Base-by-base conservation (phyloP, 2,888 invertebrate genomes). In the Amblyteles armatorius region DNA sequence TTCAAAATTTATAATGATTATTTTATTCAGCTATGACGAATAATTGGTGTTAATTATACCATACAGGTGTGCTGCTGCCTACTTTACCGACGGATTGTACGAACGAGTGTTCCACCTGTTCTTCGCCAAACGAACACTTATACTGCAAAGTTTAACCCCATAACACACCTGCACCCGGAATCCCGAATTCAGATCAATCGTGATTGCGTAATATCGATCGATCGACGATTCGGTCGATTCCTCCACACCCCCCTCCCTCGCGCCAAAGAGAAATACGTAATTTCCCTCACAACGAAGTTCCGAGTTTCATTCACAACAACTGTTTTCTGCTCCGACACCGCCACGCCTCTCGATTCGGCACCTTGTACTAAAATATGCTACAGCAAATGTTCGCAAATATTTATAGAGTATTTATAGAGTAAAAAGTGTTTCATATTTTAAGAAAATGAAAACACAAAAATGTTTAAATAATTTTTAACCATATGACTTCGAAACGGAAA, bases 271-370 rank as follows among this genome's bases (percentile, higher is more conserved):
- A 33, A 33, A 33, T 33, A 33, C 33, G 33, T 19, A 26, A 57
- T 57, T 57, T 13, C 2, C 26, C 50, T 50, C 16, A 19, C n/a
- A 0, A 19, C 29, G 60, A 60, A 60, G 26, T 60, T 29, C 60
- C 22, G 26, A 22, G 57, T 57, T 57, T 26, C 60, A 72, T 72
- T 72, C 36, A 57, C n/a, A 57, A 57, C 55, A 40, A 57, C 22
- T 19, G 40, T 57, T 26, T 5, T 19, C 33, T 33, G 1, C 19
- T 19, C 55, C 72, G 36, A 33, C 72, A 40, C 55, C 57, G 55
- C 57, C 72, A 40, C 11, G 26, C 55, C 55, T 11, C 36, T 16
- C 33, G 11, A 72, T 13, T 16, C 33, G 33, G 6, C 48, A 19
- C 13, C 16, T n/a, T n/a, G 33, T 16, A 52, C 33, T 29, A 55